These are phyloP conservation scores for Synergus japonicus DNA, from an alignment of 2,888 invertebrate species.

Conservation along the genomic window DNA sequence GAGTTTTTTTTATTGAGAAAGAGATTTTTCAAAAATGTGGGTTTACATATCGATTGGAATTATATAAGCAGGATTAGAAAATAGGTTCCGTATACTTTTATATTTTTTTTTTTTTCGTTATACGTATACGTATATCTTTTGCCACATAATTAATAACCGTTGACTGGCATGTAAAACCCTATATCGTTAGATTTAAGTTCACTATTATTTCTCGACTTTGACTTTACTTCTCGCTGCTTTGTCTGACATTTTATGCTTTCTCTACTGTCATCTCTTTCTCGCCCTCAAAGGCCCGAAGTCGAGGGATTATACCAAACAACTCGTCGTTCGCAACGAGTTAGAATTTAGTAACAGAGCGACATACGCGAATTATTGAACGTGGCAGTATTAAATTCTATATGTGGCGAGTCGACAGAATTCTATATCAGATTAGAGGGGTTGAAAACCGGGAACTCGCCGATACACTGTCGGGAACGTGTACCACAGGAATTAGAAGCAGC, in stretches of 20 bases:
- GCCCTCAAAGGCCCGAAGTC: slow-evolving; percentile 37
- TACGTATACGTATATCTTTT: too few species aligned
- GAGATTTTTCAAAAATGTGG: too few species aligned
- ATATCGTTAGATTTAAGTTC: background rate
- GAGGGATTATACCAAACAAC: slow-evolving; percentile 65
- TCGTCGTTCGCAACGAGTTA: slow-evolving; percentile 67
- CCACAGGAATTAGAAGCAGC: slow-evolving; percentile 34
- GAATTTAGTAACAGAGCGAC: slow-evolving; percentile 67
- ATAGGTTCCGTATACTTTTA: too few species aligned
- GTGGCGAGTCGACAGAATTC: slow-evolving; percentile 55
- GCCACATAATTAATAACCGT: too few species aligned
- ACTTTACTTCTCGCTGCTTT: background rate
- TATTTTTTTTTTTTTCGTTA: too few species aligned
- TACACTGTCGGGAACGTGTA: background rate
- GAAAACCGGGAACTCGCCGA: slow-evolving; percentile 32
- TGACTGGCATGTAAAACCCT: too few species aligned
- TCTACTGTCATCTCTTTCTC: slow-evolving; percentile 23
- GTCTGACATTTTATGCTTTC: slow-evolving; percentile 9
- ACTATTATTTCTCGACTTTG: background rate
- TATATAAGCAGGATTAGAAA: too few species aligned
- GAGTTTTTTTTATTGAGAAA: too few species aligned
- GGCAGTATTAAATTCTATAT: slow-evolving; percentile 69
- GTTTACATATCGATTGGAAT: too few species aligned
- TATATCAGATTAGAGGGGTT: slow-evolving; percentile 54
- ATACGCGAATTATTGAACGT: slow-evolving; percentile 68